Evolutionary conservation across 2,113 vertebrate species (phyloP), one percentile per base, ranked within the genome.

Genomic region (Toxotes jaculatrix): DNA sequence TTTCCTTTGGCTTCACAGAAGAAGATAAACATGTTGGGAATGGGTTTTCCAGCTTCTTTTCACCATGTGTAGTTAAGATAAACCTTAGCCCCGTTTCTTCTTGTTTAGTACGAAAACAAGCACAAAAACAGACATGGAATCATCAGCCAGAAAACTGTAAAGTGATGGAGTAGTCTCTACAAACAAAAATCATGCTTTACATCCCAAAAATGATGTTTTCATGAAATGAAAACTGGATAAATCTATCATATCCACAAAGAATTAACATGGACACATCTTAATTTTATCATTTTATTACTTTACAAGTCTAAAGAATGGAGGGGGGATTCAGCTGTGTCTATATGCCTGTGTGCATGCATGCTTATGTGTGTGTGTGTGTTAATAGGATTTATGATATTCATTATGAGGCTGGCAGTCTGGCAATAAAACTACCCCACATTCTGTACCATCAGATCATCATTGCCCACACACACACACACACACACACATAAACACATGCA

Each of bases 361-460:
- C 27, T 27, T 27, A 27, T 57, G 77, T 72, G 82, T 66, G 79
- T 72, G 64, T 82, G 53, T 32, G 72, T 69, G 55, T 49, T 56
- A 66, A 82, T 83, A 74, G 74, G 84, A 94, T 93, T 94, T 91
- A 94, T 84, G 83, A 86, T 43, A 55, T 90, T 93, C 83, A 91
- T 94, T 90, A 93, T 67, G 42, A 82, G 85, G 45, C 61, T 67
- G 72, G 83, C 80, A 86, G 73, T 71, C 57, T 59, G 79, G 81
- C 80, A 91, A 86, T 91, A 91, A 92, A 91, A 82, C 36, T 38
- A 6, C n/a, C 45, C 84, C 49, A 53, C 45, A 70, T 72, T 72
- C 53, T 77, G 66, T 70, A 77, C 42, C 49, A 80, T 85, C 82
- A 56, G 68, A 73, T 86, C 43, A 82, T 74, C 3, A 51, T 80